Evolutionary conservation across 92 coral and sea anemone species (phyloP).

Genomic region (Phenganax stokvisi): DNA sequence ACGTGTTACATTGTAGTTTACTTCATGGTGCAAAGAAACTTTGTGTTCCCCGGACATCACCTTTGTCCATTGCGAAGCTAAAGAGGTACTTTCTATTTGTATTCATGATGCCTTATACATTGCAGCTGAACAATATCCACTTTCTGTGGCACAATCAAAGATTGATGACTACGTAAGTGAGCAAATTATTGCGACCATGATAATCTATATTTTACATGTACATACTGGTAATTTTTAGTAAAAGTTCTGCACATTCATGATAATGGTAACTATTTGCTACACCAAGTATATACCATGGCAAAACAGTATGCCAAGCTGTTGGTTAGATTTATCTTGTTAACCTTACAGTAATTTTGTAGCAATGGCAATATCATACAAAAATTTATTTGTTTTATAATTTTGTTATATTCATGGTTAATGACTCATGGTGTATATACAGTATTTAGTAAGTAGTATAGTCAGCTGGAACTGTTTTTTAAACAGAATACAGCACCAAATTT

Average conservation of each 20-base stretch:
- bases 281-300: not conserved
- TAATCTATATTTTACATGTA: not conserved
- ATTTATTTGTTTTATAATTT: no score
- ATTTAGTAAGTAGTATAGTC: no score
- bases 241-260: not conserved
- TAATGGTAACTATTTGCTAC: not conserved
- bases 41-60: not conserved
- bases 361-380: not conserved
- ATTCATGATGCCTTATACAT: not conserved
- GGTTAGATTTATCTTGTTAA: not conserved
- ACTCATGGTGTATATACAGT: no score
- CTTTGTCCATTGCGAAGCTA: conserved; percentile 1
- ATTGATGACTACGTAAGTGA: not conserved
- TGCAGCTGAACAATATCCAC: not conserved
- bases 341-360: conserved; percentile 3
- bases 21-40: not conserved
- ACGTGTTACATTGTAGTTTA: not conserved
- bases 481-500: no score
- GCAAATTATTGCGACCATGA: not conserved
- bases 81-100: not conserved
- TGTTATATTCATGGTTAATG: no score
- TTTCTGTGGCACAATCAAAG: not conserved
- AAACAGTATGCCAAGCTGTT: conserved; percentile 3
- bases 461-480: no score
- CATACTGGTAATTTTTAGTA: not conserved